These are phyloP conservation scores for Limnephilus auricula DNA, from an alignment of 2,888 invertebrate genomes.

Conservation along the genomic window DNA sequence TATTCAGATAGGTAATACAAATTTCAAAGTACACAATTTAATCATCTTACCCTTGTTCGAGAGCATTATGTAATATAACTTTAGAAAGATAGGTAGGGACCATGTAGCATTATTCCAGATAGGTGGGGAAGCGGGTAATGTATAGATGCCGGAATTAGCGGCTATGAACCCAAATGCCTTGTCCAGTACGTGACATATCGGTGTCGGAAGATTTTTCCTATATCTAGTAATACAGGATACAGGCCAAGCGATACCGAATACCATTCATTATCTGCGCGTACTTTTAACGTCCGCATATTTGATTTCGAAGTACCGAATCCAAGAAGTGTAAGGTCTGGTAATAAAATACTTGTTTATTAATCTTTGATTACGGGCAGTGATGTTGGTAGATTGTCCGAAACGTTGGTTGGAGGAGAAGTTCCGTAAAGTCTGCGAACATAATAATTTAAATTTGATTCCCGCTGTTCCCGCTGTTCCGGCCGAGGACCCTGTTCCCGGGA, in stretches of 20 bases:
- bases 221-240: background rate
- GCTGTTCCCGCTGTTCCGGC: background rate
- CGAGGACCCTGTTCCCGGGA: background rate
- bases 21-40: background rate
- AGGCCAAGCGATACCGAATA: background rate
- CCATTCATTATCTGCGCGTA: too few relatives aligned
- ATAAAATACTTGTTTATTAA: too few relatives aligned
- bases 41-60: background rate
- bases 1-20: background rate
- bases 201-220: background rate
- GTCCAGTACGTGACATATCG: too few relatives aligned
- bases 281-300: too few relatives aligned
- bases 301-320: too few relatives aligned
- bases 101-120: background rate
- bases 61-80: background rate
- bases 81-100: background rate
- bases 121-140: background rate
- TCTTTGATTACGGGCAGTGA: too few relatives aligned
- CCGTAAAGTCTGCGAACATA: background rate
- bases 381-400: background rate
- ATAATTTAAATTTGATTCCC: constrained; percentile 2
- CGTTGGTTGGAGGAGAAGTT: background rate
- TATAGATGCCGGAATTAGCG: background rate
- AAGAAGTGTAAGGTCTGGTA: too few relatives aligned
- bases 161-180: background rate